Conservation (phyloP, 2,113 vertebrate species). For the Pseudois nayaur region DNA sequence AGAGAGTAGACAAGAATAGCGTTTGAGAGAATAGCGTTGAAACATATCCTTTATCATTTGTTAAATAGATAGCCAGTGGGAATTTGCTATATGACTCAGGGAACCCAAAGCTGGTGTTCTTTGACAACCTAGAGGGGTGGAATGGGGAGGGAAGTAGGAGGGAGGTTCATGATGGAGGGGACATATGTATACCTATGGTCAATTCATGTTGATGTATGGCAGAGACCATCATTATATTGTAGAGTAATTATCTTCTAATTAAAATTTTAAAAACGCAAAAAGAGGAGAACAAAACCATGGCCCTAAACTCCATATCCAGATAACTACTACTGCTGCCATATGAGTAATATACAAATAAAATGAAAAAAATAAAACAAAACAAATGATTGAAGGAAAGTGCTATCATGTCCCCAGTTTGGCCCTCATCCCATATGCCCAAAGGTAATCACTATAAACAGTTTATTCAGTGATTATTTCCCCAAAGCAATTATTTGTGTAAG, state of each 20-base stretch:
- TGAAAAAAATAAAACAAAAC: not conserved
- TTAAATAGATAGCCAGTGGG: not conserved
- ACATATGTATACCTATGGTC: not conserved
- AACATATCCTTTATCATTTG: not conserved
- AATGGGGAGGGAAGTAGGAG: not conserved
- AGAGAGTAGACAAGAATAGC: not conserved
- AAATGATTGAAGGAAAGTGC: not conserved
- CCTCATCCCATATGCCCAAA: not conserved
- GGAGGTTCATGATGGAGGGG: not conserved
- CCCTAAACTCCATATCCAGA: not conserved
- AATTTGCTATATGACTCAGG: not conserved
- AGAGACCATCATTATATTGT: not conserved
- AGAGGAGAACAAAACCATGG: not conserved
- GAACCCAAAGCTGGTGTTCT: not conserved
- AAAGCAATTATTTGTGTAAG: not conserved
- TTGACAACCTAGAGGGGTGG: not conserved
- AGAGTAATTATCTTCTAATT: not conserved
- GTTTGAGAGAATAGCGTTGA: not conserved
- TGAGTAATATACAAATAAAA: not conserved
- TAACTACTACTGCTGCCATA: not conserved
- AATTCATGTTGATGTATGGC: not conserved
- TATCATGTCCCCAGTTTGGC: not conserved
- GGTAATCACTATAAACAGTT: not conserved
- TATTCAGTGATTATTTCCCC: not conserved
- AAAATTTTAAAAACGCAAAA: not conserved